A percentile compares a stretch with the other conserved stretches of the same genome.
Evolutionary conservation across 30 jellyfish, hydroid and myxozoan genomes (phyloP).

Genomic region (Morbakka virulenta): DNA sequence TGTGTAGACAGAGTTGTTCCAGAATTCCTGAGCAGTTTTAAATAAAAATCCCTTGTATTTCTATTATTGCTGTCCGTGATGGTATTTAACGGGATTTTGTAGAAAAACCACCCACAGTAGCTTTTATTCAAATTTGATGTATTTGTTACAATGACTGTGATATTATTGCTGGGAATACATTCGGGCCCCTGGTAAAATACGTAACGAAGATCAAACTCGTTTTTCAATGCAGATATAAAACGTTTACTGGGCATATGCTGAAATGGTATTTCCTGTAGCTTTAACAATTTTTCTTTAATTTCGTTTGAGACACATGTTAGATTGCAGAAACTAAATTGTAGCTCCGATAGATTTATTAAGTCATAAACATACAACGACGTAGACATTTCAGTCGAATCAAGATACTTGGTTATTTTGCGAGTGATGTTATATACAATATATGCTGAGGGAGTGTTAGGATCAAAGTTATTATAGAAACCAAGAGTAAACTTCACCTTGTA

Average conservation of each 20-base stretch:
- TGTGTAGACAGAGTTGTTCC: not conserved
- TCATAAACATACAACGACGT: constrained; percentile 32
- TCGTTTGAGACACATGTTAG: constrained; percentile 55
- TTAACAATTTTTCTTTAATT: constrained; percentile 18
- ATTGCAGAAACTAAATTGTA: constrained; percentile 53
- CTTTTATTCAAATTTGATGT: constrained; percentile 10
- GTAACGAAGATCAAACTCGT: constrained; percentile 40
- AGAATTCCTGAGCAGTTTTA: constrained; percentile 24
- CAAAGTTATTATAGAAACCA: constrained; percentile 52
- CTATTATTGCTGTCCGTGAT: constrained; percentile 70
- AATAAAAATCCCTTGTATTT: constrained; percentile 49
- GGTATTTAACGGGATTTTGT: constrained; percentile 43
- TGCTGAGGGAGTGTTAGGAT: constrained; percentile 29
- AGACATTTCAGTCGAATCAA: constrained; percentile 1
- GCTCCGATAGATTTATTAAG: constrained; percentile 9
- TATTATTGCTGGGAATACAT: constrained; percentile 41
- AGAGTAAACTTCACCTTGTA: constrained; percentile 37
- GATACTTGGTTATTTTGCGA: constrained; percentile 10
- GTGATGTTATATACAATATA: constrained; percentile 44
- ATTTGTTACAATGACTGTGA: constrained; percentile 12
- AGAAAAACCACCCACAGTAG: constrained; percentile 48
- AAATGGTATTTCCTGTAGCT: constrained; percentile 41
- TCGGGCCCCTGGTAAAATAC: constrained; percentile 61
- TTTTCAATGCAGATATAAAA: constrained; percentile 55
- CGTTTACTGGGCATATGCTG: constrained; percentile 60